Evolutionary conservation across 1,140 invertebrate species (phyloP), one percentile per base, ranked within the genome.

Genomic region (Batillaria attramentaria): DNA sequence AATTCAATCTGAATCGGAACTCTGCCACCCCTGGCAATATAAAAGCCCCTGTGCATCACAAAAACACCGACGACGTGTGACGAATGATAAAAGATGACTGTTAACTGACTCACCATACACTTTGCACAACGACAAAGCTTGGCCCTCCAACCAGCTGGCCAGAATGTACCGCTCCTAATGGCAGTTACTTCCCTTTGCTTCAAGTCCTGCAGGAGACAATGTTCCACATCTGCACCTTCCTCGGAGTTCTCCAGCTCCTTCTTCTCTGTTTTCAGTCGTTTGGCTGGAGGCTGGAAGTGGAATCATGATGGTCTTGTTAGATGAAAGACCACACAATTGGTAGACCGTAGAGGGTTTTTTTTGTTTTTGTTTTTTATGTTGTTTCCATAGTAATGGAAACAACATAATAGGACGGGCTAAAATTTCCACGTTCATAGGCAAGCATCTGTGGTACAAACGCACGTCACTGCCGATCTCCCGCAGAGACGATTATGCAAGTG

Each of bases 61-160:
- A n/a, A n/a, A n/a, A n/a, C n/a, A n/a, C n/a, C n/a, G n/a, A n/a
- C n/a, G n/a, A n/a, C n/a, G n/a, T n/a, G n/a, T n/a, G n/a, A n/a
- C n/a, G n/a, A n/a, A n/a, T n/a, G n/a, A n/a, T n/a, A n/a, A n/a
- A n/a, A n/a, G n/a, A n/a, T n/a, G n/a, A n/a, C n/a, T n/a, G n/a
- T n/a, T n/a, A n/a, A n/a, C n/a, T n/a, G n/a, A 60, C 42, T 43
- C 50, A 87, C 87, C 82, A 85, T 84, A 84, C 93, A 93, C 6
- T 84, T 77, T 33, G 79, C 70, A 86, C 93, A 93, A 66, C 91
- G 93, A 86, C 96, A 97, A 0, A 97, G 91, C 72, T 93, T 93
- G 50, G 93, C 92, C 77, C 96, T 92, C 94, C 96, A 97, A 35
- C 93, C 93, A 69, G 93, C 92, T 18, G 91, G 89, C 94, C 95